These are phyloP conservation scores for Micromesistius poutassou DNA, from an alignment of 2,797 vertebrate genomes.

Conservation along the genomic window DNA sequence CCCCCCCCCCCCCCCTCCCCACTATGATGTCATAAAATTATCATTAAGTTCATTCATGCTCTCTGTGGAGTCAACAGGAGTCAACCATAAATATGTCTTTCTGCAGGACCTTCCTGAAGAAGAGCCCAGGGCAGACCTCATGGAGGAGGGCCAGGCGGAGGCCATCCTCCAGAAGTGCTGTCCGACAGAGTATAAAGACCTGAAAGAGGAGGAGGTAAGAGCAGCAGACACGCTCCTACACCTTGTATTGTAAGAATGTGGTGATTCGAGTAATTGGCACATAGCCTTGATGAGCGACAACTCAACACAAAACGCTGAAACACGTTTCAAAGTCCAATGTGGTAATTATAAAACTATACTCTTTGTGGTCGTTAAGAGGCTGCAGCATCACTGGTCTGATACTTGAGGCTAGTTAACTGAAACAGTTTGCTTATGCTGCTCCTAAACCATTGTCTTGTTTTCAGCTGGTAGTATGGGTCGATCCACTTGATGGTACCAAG, in stretches of 20 bases:
- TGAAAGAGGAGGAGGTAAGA: conserved; percentile 93
- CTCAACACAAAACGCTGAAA: neutral
- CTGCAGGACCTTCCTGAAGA: conserved; percentile 81
- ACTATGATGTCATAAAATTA: neutral
- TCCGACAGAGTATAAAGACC: conserved; percentile 78
- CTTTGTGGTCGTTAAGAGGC: neutral
- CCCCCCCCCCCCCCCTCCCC: neutral
- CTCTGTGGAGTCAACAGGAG: neutral
- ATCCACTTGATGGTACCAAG: conserved; percentile 96
- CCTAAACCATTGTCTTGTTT: conserved; percentile 32
- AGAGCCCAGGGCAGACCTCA: conserved; percentile 80
- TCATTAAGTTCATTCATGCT: neutral
- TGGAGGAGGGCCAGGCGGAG: conserved; percentile 82
- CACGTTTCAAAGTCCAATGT: neutral
- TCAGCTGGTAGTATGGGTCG: conserved; percentile 97
- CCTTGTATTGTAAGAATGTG: neutral
- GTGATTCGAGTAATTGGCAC: neutral
- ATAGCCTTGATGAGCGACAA: neutral
- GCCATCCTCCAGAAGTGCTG: conserved; percentile 85
- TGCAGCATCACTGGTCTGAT: neutral
- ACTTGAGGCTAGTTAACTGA: conserved; percentile 1
- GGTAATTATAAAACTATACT: neutral
- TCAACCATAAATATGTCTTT: neutral
- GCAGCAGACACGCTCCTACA: neutral
- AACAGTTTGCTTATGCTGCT: neutral